Conservation (phyloP, 2,113 vertebrate genomes). For the Plecotus auritus region DNA sequence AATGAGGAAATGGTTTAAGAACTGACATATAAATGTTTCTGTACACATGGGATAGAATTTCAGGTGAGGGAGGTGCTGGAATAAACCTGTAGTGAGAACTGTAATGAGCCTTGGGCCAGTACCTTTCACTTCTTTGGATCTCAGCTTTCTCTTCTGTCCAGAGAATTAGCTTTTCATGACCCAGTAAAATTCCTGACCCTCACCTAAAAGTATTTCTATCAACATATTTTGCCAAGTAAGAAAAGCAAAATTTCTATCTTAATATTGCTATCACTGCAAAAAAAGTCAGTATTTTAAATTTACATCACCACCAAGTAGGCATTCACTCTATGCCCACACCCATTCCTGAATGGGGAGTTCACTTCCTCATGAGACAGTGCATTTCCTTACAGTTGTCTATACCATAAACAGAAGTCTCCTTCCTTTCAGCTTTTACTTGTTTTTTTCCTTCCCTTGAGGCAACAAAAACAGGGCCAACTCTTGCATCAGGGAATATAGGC, state of each 20-base stretch:
- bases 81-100: neutral
- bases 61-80: neutral
- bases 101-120: too few species aligned
- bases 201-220: neutral
- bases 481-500: neutral
- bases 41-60: neutral
- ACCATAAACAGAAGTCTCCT: neutral
- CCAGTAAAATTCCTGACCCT: neutral
- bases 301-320: rapidly evolving
- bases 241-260: neutral
- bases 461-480: neutral
- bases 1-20: neutral
- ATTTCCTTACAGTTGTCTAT: neutral
- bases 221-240: conserved; percentile 1
- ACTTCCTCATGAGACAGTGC: neutral
- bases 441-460: neutral
- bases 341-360: neutral
- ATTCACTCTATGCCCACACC: neutral
- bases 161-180: neutral
- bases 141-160: neutral
- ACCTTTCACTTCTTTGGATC: neutral
- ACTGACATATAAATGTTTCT: neutral
- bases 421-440: neutral
- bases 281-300: neutral
- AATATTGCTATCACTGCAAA: neutral